Evolutionary conservation across 2,888 invertebrate species (phyloP).

Genomic region (Neoitamus cyanurus): DNA sequence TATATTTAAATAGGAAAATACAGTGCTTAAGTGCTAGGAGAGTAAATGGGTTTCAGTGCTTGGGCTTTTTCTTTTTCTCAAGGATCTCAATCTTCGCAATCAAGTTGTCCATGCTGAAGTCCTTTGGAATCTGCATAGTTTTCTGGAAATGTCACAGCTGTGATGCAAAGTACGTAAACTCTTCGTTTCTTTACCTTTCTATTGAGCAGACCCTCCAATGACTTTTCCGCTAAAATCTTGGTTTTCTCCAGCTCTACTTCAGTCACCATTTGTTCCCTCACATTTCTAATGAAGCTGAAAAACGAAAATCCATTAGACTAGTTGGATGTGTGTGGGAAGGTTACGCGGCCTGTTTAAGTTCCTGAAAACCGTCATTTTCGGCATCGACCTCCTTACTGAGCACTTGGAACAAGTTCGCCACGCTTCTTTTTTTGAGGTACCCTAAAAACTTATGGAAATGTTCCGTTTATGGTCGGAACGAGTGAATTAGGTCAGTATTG

Average conservation of each 20-base stretch:
- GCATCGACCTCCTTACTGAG: neutral
- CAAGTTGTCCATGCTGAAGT: neutral
- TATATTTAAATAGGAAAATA: neutral
- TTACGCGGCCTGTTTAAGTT: neutral
- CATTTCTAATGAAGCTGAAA: neutral
- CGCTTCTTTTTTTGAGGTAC: too few relatives aligned
- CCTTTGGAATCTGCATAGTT: neutral
- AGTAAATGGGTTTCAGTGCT: neutral
- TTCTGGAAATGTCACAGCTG: neutral
- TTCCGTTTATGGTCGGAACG: too few relatives aligned
- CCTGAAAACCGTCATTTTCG: neutral
- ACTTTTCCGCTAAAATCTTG: neutral
- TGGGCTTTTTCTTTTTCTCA: neutral
- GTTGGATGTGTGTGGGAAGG: neutral
- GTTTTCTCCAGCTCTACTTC: neutral
- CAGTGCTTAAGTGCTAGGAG: neutral
- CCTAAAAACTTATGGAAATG: too few relatives aligned
- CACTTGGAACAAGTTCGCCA: too few relatives aligned
- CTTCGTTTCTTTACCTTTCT: neutral
- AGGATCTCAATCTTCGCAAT: neutral
- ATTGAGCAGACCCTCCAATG: neutral
- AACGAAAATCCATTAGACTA: neutral
- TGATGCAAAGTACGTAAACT: too few relatives aligned
- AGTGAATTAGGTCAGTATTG: too few relatives aligned
- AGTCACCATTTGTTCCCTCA: neutral